Evolutionary conservation across 2,113 vertebrate genomes (phyloP), one percentile per base, ranked within the genome.

Genomic region (Myotis brandtii): DNA sequence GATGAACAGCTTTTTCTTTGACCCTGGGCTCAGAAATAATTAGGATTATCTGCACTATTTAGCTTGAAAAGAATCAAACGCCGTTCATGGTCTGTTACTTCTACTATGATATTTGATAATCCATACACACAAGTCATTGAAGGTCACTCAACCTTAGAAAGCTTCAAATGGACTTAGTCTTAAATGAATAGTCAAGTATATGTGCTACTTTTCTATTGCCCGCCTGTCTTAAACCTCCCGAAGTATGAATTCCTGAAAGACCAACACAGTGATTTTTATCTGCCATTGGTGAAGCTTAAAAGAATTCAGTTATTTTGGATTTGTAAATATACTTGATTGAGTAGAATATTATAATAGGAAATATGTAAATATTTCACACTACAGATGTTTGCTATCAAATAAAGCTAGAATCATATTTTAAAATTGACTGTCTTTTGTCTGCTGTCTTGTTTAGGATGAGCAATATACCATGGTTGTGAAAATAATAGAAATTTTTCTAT

Each of bases 11-110:
- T 98, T 96, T 98, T 98, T 98, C 59, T 98, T 98, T 98, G 98
- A 97, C 98, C 98, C 98, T 97, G 97, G 73, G 86, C 86, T 86
- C 96, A 96, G 96, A 98, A 94, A 98, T 98, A 98, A 98, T 98
- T 98, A 98, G 98, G 96, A 98, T 98, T 98, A 98, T 98, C 97
- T 98, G 96, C 95, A 97, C 98, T 98, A 97, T 98, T 98, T 98
- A 98, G 89, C 97, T 97, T 97, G 95, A 98, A 98, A 98, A 96
- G 95, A 98, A 97, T 98, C 7, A 73, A 96, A 96, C 94, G 94
- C 75, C 83, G 32, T 97, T 98, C 97, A 97, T 83, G 97, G 97
- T 98, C 97, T 98, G 97, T 98, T 98, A 98, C 95, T 89, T 98
- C 95, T 97, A 95, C 93, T 96, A 59, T 98, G 97, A 97, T 98